Base-by-base conservation (phyloP, 1,140 invertebrate genomes). In the Charaxes varanes region DNA sequence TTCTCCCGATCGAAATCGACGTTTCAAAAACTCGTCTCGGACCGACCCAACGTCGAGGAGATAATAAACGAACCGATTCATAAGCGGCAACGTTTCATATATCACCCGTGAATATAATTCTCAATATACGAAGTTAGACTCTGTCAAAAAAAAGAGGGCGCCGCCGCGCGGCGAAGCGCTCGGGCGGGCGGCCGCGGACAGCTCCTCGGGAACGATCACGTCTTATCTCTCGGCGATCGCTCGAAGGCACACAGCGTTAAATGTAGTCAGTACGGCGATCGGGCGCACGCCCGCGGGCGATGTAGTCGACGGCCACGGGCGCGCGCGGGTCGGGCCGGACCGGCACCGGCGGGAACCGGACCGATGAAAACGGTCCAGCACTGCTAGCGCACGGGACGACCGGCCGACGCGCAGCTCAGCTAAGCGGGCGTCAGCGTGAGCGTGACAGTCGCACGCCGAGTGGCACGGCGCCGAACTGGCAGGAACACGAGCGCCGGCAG, bases 381-480 rank as follows among this genome's bases (percentile, higher is more conserved):
- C 27, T n/a, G 15, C 3, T n/a, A 5, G 15, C 6, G 31, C 31
- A 3, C 1, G 4, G 6, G 27, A 6, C 46, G 35, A 31, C 41
- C 19, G 38, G 30, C 42, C n/a, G 37, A 46, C 43, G 41, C 48
- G 46, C 50, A n/a, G n/a, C n/a, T n/a, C n/a, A n/a, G n/a, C 64
- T 90, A 96, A 85, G 94, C 93, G 44, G 95, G 95, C 62, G 93
- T 97, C 33, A 98, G 90, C 55, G 91, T 95, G 74, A 97, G 96
- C 67, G 94, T 95, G 36, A 95, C 91, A 41, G 93, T 94, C 53
- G 96, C 87, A 41, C 91, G 89, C 62, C 91, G 89, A 55, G 88
- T 91, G 49, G 96, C 88, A 70, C 93, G 91, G 53, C 93, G 90
- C 51, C 92, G 90, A 38, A 97, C 95, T 23, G 96, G 96, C 67